Evolutionary conservation across 23 tunicate genomes (phyloP).

Genomic region (Corella eumyota): DNA sequence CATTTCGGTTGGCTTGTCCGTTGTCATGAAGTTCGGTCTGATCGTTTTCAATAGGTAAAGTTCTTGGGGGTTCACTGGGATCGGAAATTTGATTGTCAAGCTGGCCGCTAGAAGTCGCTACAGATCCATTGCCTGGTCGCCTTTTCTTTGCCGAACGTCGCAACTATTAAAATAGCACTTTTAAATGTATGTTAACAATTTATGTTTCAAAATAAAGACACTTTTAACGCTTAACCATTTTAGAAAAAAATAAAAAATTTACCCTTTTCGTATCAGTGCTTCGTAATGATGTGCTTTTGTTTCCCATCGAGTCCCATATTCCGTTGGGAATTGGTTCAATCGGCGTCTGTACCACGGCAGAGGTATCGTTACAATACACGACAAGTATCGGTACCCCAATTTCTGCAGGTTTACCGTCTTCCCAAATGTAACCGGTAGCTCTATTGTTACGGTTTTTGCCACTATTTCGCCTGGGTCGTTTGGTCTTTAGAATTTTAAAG

Average conservation of each 20-base stretch:
- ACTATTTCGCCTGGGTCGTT: conserved; percentile 45
- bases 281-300: too few species aligned
- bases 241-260: too few species aligned
- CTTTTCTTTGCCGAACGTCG: conserved; percentile 5
- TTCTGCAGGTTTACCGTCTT: background rate
- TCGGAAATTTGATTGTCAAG: background rate
- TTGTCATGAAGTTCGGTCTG: conserved; percentile 56
- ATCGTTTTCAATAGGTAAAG: conserved; percentile 18
- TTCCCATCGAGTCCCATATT: too few species aligned
- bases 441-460: conserved; percentile 12
- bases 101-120: background rate
- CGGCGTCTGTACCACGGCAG: too few species aligned
- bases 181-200: too few species aligned
- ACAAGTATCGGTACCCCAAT: conserved; percentile 25
- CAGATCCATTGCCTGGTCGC: background rate
- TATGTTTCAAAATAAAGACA: too few species aligned
- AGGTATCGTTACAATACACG: conserved; percentile 59
- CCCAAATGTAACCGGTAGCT: background rate
- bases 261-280: too few species aligned
- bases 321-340: too few species aligned
- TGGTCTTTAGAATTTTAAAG: conserved; percentile 30
- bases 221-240: too few species aligned
- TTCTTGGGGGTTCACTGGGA: background rate
- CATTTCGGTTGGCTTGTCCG: conserved; percentile 18
- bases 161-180: too few species aligned